These are phyloP conservation scores for Hyposoter dolosus DNA, from an alignment of 2,888 invertebrate genomes.

Conservation along the genomic window DNA sequence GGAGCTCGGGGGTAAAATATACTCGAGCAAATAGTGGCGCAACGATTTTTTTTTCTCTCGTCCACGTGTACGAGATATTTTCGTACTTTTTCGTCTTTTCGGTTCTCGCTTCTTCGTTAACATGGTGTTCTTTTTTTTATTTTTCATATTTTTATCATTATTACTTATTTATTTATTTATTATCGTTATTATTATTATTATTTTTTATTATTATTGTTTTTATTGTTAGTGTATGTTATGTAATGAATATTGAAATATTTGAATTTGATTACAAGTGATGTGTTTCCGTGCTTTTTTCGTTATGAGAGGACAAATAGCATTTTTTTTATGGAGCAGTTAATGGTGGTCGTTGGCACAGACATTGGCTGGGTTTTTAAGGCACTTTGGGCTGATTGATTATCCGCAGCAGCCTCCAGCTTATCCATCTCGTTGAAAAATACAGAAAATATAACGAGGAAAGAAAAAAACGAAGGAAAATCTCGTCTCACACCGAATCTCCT, in stretches of 20 bases:
- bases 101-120: conserved; percentile 53
- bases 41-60: conserved; percentile 21
- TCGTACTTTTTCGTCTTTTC: conserved; percentile 48
- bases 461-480: conserved; percentile 39
- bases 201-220: no score
- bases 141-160: not conserved
- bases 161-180: not conserved
- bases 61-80: conserved; percentile 21
- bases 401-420: conserved; percentile 80
- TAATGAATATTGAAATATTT: conserved; percentile 77
- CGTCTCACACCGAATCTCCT: conserved; percentile 8
- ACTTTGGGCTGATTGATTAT: conserved; percentile 81
- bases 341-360: conserved; percentile 82
- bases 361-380: conserved; percentile 83
- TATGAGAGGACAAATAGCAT: conserved; percentile 75
- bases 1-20: conserved; percentile 40
- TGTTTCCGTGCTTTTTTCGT: conserved; percentile 76
- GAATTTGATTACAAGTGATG: conserved; percentile 78
- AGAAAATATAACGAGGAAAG: conserved; percentile 6
- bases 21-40: no score
- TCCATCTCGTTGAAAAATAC: conserved; percentile 71
- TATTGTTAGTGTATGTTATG: conserved; percentile 77
- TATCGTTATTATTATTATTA: conserved; percentile 28
- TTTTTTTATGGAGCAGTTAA: conserved; percentile 75
- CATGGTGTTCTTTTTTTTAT: conserved; percentile 7